phyloP scores from a whole-genome alignment of 2,113 vertebrate species.

The Ranitomeya variabilis region DNA sequence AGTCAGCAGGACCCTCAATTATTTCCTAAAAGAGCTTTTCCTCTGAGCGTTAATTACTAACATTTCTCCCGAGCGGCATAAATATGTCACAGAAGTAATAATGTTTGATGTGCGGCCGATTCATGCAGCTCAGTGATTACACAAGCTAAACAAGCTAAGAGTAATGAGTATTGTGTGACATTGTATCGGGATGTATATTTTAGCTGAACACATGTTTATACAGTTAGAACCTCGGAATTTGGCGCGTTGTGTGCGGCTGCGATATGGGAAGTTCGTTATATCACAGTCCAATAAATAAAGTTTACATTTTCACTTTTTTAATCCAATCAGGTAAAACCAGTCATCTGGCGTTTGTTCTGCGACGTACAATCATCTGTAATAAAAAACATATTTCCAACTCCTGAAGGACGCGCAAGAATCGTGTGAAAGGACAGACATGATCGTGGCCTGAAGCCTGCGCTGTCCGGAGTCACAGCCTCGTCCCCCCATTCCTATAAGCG shows the following conservation, averaged over 20 bases:
- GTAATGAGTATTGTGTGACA: constrained; percentile 13
- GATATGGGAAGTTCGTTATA: too few species aligned
- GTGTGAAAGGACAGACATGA: too few species aligned
- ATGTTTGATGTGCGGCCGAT: constrained; percentile 29
- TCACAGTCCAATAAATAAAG: too few species aligned
- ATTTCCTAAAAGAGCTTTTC: background rate
- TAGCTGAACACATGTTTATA: background rate
- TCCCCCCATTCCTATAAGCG: too few species aligned
- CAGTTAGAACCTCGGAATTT: background rate
- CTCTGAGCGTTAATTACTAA: background rate
- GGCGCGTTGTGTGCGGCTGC: background rate
- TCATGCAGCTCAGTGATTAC: background rate
- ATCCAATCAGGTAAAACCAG: too few species aligned
- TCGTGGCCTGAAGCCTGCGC: too few species aligned
- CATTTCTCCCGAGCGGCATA: background rate
- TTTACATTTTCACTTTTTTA: too few species aligned
- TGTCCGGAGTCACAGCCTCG: too few species aligned
- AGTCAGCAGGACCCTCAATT: background rate
- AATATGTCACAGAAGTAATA: constrained; percentile 24
- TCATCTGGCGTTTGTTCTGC: too few species aligned
- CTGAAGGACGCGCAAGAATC: too few species aligned
- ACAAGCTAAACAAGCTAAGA: constrained; percentile 5
- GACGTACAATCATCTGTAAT: too few species aligned
- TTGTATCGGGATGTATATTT: background rate
- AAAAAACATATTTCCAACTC: too few species aligned